Evolutionary conservation across 2,113 vertebrate species (phyloP).

Genomic region (Rallus limicola): DNA sequence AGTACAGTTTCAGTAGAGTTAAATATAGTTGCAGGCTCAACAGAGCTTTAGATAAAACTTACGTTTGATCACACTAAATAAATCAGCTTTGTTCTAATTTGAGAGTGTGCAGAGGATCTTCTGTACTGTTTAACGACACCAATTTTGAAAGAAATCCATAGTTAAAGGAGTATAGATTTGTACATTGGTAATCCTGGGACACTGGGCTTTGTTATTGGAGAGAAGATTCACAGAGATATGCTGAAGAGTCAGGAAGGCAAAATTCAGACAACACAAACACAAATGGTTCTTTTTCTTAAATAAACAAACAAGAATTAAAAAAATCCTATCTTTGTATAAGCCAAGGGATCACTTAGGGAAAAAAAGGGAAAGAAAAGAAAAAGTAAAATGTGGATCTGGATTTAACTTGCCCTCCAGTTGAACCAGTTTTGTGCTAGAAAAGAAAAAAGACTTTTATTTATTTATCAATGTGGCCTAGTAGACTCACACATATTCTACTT

Average conservation of each 20-base stretch:
- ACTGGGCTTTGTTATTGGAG: background rate
- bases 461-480: conserved; percentile 23
- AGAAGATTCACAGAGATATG: background rate
- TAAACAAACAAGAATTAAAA: background rate
- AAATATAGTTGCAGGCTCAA: background rate
- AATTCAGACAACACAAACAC: background rate
- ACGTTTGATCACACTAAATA: background rate
- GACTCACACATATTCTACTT: conserved; percentile 12
- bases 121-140: background rate
- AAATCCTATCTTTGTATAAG: background rate
- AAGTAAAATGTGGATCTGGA: background rate
- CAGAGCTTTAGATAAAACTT: background rate
- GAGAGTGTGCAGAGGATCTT: background rate
- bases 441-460: conserved; percentile 35
- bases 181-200: background rate
- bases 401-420: conserved; percentile 25
- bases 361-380: background rate
- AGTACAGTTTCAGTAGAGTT: background rate
- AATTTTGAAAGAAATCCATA: background rate
- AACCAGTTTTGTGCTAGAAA: conserved; percentile 8
- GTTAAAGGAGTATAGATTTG: background rate
- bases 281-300: background rate
- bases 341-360: background rate
- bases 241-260: background rate
- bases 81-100: background rate